Base-by-base conservation (phyloP, 2,888 invertebrate genomes). In the Chirona hameri region DNA sequence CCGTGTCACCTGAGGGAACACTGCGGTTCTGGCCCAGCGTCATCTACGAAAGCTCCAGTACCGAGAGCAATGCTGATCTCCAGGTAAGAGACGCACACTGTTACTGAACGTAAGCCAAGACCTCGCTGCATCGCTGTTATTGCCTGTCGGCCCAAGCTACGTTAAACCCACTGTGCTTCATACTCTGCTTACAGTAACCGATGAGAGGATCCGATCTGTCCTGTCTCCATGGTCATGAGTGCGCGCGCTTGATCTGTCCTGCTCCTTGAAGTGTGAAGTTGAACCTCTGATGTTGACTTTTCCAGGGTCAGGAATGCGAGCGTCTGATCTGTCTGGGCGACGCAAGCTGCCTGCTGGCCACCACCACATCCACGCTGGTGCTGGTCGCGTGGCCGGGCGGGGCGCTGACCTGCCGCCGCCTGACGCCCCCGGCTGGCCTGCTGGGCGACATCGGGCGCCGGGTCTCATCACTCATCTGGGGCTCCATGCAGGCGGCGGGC, bases 11-110 rank as follows among this genome's bases (percentile, higher is more conserved):
- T 0, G 97, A 97, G 87, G 98, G 97, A 60, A 92, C 93, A 81
- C 93, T 96, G 0, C 92, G 97, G n/a, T 97, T 94, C 88, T 98
- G 98, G 98, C 92, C 95, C 0, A 95, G 94, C 9, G 92, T 97
- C 65, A 94, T 94, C 0, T 95, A 97, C 86, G 96, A 96, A 87
- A 93, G 93, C 0, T 93, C 93, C 0, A 95, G 94, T 21, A 91
- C 93, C 24, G 97, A 98, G 87, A 92, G 93, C 79, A 93, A 92
- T 83, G 93, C 94, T 3, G 96, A 97, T 87, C 89, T 98, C 57
- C 95, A 95, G 83, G 91, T 85, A 39, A 57, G 48, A 79, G 79
- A 4, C 27, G 31, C 10, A 29, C 27, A 9, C 31, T 72, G 27
- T 7, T 7, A 27, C 27, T 72, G 31, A 7, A 72, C 12, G 31